These are phyloP conservation scores for Zonotrichia leucophrys DNA, from an alignment of 2,113 vertebrate genomes.

Conservation along the genomic window DNA sequence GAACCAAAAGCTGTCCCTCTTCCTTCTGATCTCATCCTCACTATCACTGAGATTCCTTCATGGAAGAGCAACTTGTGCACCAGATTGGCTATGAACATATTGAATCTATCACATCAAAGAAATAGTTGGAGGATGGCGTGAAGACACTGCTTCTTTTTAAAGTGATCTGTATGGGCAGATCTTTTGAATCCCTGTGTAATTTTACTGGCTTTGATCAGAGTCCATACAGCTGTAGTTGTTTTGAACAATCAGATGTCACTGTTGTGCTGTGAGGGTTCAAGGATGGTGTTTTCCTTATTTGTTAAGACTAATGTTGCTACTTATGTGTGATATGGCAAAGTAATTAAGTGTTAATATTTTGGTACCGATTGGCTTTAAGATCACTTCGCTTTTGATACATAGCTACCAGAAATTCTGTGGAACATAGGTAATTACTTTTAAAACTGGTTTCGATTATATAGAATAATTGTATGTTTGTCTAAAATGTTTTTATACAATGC, in stretches of 20 bases:
- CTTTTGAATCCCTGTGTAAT: conserved; percentile 1
- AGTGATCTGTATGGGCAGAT: background rate
- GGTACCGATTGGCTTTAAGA: background rate
- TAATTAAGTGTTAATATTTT: background rate
- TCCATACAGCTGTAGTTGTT: conserved; percentile 21
- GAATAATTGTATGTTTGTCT: conserved; percentile 24
- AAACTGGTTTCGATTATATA: background rate
- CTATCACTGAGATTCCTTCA: background rate
- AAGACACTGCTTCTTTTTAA: conserved; percentile 17
- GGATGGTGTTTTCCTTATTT: background rate
- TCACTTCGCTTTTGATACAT: background rate
- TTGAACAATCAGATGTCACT: conserved; percentile 6
- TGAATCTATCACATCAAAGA: conserved; percentile 55
- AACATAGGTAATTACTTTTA: background rate
- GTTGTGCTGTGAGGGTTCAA: background rate
- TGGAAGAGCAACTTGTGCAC: conserved; percentile 18
- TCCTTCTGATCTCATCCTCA: background rate
- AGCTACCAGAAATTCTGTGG: background rate
- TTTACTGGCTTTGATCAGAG: conserved; percentile 24
- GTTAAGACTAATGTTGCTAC: background rate
- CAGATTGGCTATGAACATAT: conserved; percentile 13
- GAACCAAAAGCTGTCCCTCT: background rate
- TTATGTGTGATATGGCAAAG: background rate
- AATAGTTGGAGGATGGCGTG: conserved; percentile 39
- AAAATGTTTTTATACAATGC: background rate